Conservation (phyloP, 1,140 invertebrate species). For the Mercenaria mercenaria region DNA sequence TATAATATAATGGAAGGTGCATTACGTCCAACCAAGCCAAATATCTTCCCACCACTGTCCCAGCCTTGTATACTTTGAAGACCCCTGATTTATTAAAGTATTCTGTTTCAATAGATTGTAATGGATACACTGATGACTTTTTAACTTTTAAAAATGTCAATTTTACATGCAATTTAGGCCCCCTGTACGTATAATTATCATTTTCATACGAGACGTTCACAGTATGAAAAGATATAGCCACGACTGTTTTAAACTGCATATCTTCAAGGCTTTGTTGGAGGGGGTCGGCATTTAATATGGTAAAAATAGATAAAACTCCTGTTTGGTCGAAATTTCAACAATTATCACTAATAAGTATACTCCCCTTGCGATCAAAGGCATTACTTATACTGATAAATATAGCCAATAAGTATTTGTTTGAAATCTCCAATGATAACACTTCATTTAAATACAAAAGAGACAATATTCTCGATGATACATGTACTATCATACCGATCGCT, state of each 20-base stretch:
- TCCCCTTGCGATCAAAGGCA: not conserved
- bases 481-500: not conserved
- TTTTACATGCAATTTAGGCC: conserved; percentile 35
- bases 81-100: conserved; percentile 27
- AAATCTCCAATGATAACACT: conserved; percentile 26
- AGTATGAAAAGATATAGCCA: conserved; percentile 6
- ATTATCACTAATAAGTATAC: conserved; percentile 12
- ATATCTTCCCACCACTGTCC: not conserved
- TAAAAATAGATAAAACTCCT: conserved; percentile 11
- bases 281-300: conserved; percentile 33
- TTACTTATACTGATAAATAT: not conserved
- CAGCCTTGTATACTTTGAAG: not conserved
- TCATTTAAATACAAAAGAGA: conserved; percentile 26
- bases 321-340: conserved; percentile 13
- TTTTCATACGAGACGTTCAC: not conserved
- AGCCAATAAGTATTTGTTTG: conserved; percentile 19
- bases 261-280: conserved; percentile 11
- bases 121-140: conserved; percentile 34
- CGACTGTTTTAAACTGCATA: not conserved
- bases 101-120: conserved; percentile 31
- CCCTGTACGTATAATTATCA: conserved; percentile 29
- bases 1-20: not conserved
- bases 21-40: not conserved
- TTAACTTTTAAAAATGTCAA: conserved; percentile 43
- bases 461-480: conserved; percentile 7